Conservation (phyloP, 2,797 vertebrate species). For the Megalops cyprinoides region DNA sequence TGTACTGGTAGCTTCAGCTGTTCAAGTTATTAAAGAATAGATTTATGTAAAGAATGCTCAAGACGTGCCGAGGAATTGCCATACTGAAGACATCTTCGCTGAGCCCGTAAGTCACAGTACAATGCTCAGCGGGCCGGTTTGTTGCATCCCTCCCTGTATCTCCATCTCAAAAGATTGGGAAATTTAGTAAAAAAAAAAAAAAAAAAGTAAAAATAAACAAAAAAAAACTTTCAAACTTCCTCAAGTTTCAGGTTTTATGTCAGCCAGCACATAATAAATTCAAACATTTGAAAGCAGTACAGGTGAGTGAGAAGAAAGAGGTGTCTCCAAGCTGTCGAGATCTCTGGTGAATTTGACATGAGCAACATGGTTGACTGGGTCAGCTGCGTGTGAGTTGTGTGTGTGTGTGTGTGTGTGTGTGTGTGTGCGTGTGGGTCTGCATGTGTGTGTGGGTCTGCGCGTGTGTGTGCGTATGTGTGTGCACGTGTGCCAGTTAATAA, state of each 20-base stretch:
- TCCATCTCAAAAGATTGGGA: not conserved
- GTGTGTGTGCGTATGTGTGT: not conserved
- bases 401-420: too few relatives aligned
- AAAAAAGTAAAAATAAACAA: not conserved
- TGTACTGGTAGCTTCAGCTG: not conserved
- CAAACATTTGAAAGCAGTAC: not conserved
- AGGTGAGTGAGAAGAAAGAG: constrained; percentile 29
- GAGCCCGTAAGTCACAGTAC: not conserved
- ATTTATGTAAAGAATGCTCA: constrained; percentile 3
- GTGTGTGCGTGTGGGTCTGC: too few relatives aligned
- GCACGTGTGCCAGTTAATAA: not conserved
- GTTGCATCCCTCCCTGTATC: not conserved
- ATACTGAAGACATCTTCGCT: constrained; percentile 2
- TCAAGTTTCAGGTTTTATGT: not conserved
- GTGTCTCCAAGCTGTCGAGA: constrained; percentile 35
- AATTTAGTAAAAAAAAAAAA: not conserved
- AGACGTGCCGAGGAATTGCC: not conserved
- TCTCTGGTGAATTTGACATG: constrained; percentile 26
- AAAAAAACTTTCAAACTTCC: not conserved
- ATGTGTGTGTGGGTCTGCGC: not conserved
- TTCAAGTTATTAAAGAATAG: not conserved
- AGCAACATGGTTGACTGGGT: constrained; percentile 35
- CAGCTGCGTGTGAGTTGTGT: not conserved
- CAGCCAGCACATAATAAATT: constrained; percentile 5
- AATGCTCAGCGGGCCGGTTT: not conserved